Percentiles rank a stretch among this genome's conserved stretches.
phyloP scores from a whole-genome alignment of 2,797 vertebrate species.

The Manis pentadactyla region DNA sequence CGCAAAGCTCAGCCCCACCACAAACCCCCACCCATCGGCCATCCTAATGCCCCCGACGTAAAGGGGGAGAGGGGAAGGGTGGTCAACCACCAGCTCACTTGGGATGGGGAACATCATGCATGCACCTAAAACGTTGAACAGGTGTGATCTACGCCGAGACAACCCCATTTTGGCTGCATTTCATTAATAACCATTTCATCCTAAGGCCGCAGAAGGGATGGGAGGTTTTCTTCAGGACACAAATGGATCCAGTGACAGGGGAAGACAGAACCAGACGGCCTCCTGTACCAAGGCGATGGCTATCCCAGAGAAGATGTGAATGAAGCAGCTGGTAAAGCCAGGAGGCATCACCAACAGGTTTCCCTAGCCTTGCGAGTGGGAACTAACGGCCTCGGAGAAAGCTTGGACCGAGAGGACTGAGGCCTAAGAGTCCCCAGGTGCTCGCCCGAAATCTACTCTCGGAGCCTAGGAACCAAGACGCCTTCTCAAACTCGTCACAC shows the following conservation, averaged over 20 bases:
- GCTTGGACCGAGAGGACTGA: not conserved
- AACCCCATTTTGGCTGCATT: conserved; percentile 25
- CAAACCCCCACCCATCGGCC: not conserved
- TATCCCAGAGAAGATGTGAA: not conserved
- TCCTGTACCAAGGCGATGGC: not conserved
- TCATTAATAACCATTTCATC: conserved; percentile 53
- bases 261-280: not conserved
- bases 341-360: conserved; percentile 75
- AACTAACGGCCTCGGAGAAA: not conserved
- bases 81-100: not conserved
- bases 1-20: not conserved
- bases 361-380: conserved; percentile 3
- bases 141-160: not conserved
- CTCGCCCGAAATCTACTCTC: conserved; percentile 26
- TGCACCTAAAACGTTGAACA: not conserved
- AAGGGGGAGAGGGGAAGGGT: not conserved
- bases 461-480: not conserved
- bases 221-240: not conserved
- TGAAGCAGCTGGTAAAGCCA: conserved; percentile 54
- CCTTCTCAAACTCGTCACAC: not conserved
- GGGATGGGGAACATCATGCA: not conserved
- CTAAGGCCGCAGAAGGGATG: conserved; percentile 9
- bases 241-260: not conserved
- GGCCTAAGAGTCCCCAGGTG: not conserved
- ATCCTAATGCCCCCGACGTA: not conserved